Conservation (phyloP, 1,140 invertebrate genomes). For the Bilobella aurantiaca region DNA sequence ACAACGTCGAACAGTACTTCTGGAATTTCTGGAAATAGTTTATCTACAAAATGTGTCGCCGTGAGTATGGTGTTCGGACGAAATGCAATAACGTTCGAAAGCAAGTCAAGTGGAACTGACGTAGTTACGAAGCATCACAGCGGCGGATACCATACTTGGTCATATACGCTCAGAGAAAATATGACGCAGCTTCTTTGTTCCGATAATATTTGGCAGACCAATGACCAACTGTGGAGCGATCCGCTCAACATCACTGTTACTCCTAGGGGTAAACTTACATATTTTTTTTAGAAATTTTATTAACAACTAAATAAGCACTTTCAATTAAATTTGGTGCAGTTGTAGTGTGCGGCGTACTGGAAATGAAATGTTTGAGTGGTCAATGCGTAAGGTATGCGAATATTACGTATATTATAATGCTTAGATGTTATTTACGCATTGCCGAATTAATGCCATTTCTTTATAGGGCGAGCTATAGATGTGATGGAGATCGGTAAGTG, state of each 20-base stretch:
- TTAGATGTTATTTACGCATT: too few species aligned
- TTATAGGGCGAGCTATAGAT: background rate
- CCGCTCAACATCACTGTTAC: background rate
- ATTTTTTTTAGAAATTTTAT: background rate
- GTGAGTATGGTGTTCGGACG: background rate
- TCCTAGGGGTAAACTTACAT: background rate
- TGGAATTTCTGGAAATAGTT: background rate
- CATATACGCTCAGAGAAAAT: background rate
- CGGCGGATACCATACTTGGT: background rate
- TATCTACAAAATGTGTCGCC: background rate
- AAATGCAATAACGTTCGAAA: background rate
- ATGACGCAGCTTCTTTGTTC: background rate
- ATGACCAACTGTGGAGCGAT: background rate
- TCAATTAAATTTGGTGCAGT: background rate
- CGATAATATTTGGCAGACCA: background rate
- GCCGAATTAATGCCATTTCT: too few species aligned
- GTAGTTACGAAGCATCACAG: background rate
- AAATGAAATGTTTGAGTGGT: background rate
- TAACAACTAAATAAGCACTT: background rate
- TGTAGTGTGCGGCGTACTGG: background rate
- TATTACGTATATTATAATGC: too few species aligned
- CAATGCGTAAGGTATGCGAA: background rate
- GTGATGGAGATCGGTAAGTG: constrained; percentile 1
- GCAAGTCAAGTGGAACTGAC: background rate
- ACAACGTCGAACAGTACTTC: background rate